These are phyloP conservation scores for Helostoma temminkii DNA, from an alignment of 2,797 vertebrate species.

Conservation along the genomic window DNA sequence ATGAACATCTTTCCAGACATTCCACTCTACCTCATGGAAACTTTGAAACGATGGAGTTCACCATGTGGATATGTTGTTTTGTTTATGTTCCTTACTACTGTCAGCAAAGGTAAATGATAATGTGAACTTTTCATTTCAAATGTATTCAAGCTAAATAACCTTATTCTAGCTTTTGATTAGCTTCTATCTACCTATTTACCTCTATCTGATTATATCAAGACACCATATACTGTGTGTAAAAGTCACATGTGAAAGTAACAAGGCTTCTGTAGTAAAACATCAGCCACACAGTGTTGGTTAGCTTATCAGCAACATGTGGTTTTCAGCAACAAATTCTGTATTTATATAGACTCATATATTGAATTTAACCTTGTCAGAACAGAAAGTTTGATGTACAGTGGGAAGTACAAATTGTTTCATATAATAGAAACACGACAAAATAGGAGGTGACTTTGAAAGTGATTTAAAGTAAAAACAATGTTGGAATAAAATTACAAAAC, in stretches of 20 bases:
- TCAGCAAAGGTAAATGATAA: conserved; percentile 60
- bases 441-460: not conserved
- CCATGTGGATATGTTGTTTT: conserved; percentile 32
- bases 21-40: conserved; percentile 58
- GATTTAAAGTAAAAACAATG: not conserved
- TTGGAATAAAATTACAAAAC: not conserved
- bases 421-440: not conserved
- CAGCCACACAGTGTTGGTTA: conserved; percentile 53
- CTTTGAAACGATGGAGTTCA: conserved; percentile 28
- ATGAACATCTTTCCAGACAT: conserved; percentile 19
- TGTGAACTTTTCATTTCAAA: not conserved
- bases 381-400: not conserved
- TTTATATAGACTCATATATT: no score
- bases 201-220: not conserved
- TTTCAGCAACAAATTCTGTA: conserved; percentile 30
- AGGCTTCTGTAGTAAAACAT: not conserved
- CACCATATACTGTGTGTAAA: no score
- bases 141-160: rapidly evolving
- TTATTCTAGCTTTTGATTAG: not conserved
- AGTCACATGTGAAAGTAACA: conserved; percentile 15
- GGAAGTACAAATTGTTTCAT: not conserved
- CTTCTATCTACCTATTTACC: no score
- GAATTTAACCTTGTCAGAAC: no score
- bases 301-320: conserved; percentile 70
- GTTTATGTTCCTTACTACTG: conserved; percentile 42